Conservation (phyloP, 2,797 vertebrate species). For the Tachyglossus aculeatus region DNA sequence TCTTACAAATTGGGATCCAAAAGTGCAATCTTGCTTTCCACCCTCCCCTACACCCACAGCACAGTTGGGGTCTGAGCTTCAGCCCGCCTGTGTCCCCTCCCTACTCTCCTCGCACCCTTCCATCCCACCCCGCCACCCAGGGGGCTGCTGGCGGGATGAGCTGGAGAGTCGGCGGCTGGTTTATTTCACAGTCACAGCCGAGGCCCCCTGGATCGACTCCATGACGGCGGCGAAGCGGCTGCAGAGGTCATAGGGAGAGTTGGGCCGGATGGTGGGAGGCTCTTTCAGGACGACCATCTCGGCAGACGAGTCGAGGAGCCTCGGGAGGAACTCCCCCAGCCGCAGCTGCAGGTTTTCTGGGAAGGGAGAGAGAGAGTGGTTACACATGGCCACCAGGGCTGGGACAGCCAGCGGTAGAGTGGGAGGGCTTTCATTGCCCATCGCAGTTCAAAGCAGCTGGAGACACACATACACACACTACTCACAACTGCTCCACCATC, state of each 20-base stretch:
- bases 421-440: too few species aligned
- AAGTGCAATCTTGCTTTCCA: conserved; percentile 46
- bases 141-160: too few species aligned
- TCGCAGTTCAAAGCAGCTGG: too few species aligned
- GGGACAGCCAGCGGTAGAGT: too few species aligned
- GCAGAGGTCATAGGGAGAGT: conserved; percentile 91
- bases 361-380: conserved; percentile 17
- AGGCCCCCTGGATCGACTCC: conserved; percentile 90
- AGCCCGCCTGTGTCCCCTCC: not conserved
- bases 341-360: conserved; percentile 88
- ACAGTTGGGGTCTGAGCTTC: not conserved
- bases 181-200: conserved; percentile 85
- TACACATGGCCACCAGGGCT: too few species aligned
- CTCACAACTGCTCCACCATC: too few species aligned
- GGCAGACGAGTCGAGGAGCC: conserved; percentile 88
- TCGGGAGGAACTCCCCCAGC: conserved; percentile 89
- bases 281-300: conserved; percentile 89
- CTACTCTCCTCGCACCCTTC: not conserved
- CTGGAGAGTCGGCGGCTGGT: fast-evolving
- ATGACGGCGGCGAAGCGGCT: conserved; percentile 92
- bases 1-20: not conserved
- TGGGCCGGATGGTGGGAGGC: conserved; percentile 90
- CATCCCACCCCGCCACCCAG: too few species aligned
- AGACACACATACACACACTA: too few species aligned
- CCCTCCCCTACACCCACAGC: conserved; percentile 9